A percentile compares a stretch with the other conserved stretches of the same genome.
phyloP scores from a whole-genome alignment of 2,888 invertebrate species.

The Cylindroiulus punctatus region DNA sequence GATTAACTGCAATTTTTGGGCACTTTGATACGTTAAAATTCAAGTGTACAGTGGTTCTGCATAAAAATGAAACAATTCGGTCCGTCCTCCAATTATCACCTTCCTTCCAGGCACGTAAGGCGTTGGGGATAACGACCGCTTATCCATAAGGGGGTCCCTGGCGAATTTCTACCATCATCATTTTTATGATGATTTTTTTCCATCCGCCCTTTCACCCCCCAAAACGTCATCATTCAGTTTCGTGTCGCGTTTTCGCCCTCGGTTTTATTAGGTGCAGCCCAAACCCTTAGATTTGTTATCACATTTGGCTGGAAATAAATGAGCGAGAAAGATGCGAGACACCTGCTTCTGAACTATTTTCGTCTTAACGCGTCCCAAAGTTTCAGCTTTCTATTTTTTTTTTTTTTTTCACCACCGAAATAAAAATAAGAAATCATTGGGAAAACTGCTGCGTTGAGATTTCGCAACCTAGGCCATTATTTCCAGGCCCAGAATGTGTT shows the following conservation, averaged over 20 bases:
- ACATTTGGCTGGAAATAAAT: conserved; percentile 29
- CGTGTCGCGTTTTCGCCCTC: background rate
- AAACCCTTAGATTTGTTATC: conserved; percentile 15
- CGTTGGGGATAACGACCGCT: background rate
- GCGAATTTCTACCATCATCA: conserved; percentile 3
- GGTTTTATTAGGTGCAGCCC: background rate
- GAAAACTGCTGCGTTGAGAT: conserved; percentile 27
- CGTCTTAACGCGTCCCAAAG: background rate
- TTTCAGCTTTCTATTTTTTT: background rate
- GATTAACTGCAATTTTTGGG: too few relatives aligned
- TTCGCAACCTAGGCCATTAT: background rate
- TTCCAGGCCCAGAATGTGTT: background rate
- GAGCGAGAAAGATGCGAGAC: conserved; percentile 34
- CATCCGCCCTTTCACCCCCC: background rate
- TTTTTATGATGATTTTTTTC: conserved; percentile 30
- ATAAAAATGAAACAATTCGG: background rate
- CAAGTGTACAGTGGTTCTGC: too few relatives aligned
- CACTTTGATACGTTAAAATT: too few relatives aligned
- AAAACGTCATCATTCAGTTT: background rate
- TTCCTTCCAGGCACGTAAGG: background rate
- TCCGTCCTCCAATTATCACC: conserved; percentile 15
- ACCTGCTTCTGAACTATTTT: conserved; percentile 31
- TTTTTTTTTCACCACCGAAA: too few relatives aligned
- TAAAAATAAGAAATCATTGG: background rate
- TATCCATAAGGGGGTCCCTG: background rate